These are phyloP conservation scores for Prosopocoilus inquinatus DNA, from an alignment of 2,888 invertebrate genomes.

Conservation along the genomic window DNA sequence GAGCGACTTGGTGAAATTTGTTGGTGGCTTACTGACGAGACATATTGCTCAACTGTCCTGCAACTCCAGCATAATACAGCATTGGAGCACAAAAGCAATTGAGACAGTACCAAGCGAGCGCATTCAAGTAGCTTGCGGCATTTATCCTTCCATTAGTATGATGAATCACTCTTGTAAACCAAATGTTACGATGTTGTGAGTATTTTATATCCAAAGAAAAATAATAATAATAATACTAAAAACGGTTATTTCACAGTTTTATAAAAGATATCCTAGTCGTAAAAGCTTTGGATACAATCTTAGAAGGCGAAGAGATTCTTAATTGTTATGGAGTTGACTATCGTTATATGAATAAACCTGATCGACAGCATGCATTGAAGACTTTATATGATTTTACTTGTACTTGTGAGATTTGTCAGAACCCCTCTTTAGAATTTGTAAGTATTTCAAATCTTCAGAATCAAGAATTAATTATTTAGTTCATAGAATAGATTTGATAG, in stretches of 20 bases:
- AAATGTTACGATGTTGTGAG: constrained; percentile 71
- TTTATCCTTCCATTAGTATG: constrained; percentile 83
- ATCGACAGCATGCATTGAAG: constrained; percentile 62
- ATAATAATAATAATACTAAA: too few species aligned
- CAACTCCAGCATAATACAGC: constrained; percentile 48
- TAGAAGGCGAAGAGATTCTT: constrained; percentile 67
- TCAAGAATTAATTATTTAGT: constrained; percentile 20
- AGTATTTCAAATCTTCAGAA: constrained; percentile 15
- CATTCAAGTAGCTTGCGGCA: constrained; percentile 65
- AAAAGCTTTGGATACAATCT: constrained; percentile 64
- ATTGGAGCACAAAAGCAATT: constrained; percentile 32
- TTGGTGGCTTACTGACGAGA: constrained; percentile 69
- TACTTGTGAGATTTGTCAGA: constrained; percentile 67
- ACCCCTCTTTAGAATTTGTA: constrained; percentile 43
- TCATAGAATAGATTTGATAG: constrained; percentile 49
- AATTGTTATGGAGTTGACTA: constrained; percentile 86
- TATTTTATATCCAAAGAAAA: constrained; percentile 14
- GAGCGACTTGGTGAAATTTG: constrained; percentile 37
- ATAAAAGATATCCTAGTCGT: constrained; percentile 69
- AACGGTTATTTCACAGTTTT: constrained; percentile 55
- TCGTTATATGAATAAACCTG: constrained; percentile 58
- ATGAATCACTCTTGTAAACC: constrained; percentile 93
- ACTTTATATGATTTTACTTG: constrained; percentile 80
- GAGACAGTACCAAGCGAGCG: constrained; percentile 46
- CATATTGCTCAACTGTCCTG: constrained; percentile 72